A percentile compares a stretch with the other conserved stretches of the same genome.
Evolutionary conservation across 2,888 invertebrate species (phyloP).

Genomic region (Bedellia somnulentella): DNA sequence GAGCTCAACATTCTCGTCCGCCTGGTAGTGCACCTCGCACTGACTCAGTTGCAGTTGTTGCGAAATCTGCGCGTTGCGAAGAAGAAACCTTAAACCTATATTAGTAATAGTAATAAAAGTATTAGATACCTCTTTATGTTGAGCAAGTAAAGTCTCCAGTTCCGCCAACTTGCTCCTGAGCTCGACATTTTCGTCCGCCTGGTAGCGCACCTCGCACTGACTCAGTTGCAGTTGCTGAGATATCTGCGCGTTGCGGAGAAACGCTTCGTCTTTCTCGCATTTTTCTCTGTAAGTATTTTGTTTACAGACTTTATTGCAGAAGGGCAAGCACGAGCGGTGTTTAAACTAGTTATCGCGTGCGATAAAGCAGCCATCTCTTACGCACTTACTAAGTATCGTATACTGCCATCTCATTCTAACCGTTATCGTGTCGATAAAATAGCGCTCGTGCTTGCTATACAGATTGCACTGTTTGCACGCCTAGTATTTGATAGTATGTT

Average conservation of each 20-base stretch:
- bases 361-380: no score
- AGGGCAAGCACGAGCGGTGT: no score
- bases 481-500: no score
- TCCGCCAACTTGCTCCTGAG: conserved; percentile 56
- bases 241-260: conserved; percentile 78
- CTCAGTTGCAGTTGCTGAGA: conserved; percentile 79
- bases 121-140: conserved; percentile 51
- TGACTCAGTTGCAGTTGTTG: conserved; percentile 77
- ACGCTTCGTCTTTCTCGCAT: conserved; percentile 73
- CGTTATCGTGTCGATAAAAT: no score
- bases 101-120: conserved; percentile 13
- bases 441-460: no score
- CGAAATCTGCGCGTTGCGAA: conserved; percentile 81
- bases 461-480: no score
- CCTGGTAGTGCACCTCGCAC: conserved; percentile 71
- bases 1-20: conserved; percentile 64
- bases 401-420: no score
- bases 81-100: no score
- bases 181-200: conserved; percentile 66
- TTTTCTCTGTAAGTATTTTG: conserved; percentile 56
- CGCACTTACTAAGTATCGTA: no score
- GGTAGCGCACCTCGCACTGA: conserved; percentile 71
- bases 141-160: conserved; percentile 55
- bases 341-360: no score
- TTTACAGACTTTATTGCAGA: no score